Percentiles rank a stretch among this genome's conserved stretches.
phyloP scores from a whole-genome alignment of 2,113 vertebrate genomes.

The Piprites chloris region DNA sequence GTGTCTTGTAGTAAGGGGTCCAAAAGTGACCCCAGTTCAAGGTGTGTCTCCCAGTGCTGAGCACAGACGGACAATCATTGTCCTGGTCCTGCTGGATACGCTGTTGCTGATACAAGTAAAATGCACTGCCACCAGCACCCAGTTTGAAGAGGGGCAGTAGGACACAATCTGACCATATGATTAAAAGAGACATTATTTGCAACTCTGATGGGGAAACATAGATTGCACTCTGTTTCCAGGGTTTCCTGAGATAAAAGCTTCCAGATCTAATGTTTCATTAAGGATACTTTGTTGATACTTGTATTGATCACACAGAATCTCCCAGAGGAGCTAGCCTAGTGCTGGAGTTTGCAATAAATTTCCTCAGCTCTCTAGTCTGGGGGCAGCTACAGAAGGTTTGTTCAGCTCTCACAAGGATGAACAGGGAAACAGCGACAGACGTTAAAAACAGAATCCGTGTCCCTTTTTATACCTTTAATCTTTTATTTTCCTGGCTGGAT shows the following conservation, averaged over 20 bases:
- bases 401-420: neutral
- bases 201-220: neutral
- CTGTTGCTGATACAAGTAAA: neutral
- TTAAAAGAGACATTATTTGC: neutral
- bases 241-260: neutral
- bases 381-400: neutral
- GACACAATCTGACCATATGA: neutral
- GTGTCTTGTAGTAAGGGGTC: neutral
- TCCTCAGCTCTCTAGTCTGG: neutral
- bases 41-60: neutral
- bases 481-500: neutral
- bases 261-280: neutral
- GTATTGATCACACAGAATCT: neutral
- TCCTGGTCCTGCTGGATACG: neutral
- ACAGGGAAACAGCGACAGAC: neutral
- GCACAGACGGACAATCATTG: neutral
- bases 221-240: neutral
- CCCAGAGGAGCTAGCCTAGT: neutral
- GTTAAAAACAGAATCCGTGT: neutral
- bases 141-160: neutral
- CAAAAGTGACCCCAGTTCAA: neutral
- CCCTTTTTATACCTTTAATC: neutral
- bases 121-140: neutral
- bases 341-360: neutral
- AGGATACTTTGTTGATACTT: neutral